Conservation (phyloP, 2,113 vertebrate genomes). For the Hippocampus comes region DNA sequence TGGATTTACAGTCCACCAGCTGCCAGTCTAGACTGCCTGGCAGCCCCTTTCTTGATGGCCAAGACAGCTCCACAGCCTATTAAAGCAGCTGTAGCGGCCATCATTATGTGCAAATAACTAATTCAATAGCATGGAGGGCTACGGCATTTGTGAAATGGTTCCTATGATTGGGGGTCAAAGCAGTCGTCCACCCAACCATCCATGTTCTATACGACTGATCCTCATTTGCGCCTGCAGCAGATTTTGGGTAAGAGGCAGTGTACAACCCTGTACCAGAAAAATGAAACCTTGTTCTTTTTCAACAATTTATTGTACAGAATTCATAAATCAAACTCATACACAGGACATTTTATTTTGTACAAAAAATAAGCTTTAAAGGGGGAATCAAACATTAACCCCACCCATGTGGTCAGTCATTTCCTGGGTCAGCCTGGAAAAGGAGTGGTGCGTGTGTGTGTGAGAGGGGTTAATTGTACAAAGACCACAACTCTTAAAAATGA, state of each 20-base stretch:
- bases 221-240: too few relatives aligned
- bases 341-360: constrained; percentile 58
- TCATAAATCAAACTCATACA: constrained; percentile 57
- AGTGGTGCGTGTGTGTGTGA: background rate
- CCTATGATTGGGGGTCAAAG: background rate
- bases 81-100: background rate
- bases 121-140: background rate
- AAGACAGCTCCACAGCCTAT: constrained; percentile 1
- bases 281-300: constrained; percentile 36
- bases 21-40: constrained; percentile 52
- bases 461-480: constrained; percentile 9
- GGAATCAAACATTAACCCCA: constrained; percentile 12
- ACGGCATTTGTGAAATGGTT: background rate
- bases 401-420: constrained; percentile 5
- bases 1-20: constrained; percentile 35
- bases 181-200: background rate
- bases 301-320: constrained; percentile 62
- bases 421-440: background rate
- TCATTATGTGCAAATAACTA: background rate
- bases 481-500: constrained; percentile 63
- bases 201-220: background rate
- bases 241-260: too few relatives aligned
- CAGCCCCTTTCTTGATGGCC: constrained; percentile 23
- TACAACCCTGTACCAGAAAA: constrained; percentile 17
- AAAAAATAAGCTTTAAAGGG: constrained; percentile 70